phyloP scores from a whole-genome alignment of 2,888 invertebrate genomes.

The Polymixis lichenea region DNA sequence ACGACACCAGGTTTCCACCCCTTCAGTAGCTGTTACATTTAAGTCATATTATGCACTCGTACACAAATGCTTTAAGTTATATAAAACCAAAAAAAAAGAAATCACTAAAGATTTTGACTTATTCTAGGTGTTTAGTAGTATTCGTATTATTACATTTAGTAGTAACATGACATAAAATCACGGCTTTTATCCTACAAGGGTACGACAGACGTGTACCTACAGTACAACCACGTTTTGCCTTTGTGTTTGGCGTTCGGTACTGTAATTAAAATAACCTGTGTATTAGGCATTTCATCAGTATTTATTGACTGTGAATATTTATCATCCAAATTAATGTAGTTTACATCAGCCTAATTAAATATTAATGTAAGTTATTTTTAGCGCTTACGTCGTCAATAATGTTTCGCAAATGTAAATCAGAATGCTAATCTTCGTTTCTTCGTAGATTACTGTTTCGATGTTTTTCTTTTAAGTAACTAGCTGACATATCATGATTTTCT shows the following conservation, averaged over 20 bases:
- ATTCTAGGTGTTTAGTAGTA: too few species aligned
- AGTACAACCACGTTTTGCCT: neutral
- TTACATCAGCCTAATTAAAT: neutral
- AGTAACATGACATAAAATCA: neutral
- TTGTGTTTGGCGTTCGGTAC: neutral
- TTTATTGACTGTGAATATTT: neutral
- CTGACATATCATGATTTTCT: neutral
- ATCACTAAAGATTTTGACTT: too few species aligned
- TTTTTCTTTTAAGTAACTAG: neutral
- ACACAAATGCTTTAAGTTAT: too few species aligned
- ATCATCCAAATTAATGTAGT: neutral
- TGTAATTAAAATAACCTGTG: neutral
- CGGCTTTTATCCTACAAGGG: neutral
- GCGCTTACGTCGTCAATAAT: neutral
- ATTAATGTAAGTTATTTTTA: constrained; percentile 9
- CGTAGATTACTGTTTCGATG: neutral
- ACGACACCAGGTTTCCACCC: too few species aligned
- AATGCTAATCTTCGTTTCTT: neutral
- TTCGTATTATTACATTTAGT: too few species aligned
- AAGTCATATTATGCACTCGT: too few species aligned
- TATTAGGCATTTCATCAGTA: constrained; percentile 9
- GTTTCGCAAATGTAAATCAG: constrained; percentile 3
- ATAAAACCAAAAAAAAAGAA: too few species aligned
- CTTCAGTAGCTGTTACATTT: too few species aligned
- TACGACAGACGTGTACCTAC: neutral